phyloP scores from a whole-genome alignment of 1,140 invertebrate species.

The Drosophila cardini region DNA sequence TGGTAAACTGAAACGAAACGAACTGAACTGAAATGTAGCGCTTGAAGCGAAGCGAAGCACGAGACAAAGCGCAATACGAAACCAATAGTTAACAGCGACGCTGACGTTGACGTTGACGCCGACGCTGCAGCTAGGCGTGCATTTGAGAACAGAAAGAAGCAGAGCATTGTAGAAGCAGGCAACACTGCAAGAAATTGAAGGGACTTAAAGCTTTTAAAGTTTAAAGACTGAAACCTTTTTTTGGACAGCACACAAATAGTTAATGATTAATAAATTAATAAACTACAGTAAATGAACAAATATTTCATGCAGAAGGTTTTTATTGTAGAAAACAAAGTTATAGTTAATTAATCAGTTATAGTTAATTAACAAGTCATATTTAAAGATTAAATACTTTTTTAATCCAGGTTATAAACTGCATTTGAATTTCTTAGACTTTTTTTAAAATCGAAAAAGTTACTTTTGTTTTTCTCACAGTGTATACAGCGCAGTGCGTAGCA shows the following conservation, averaged over 20 bases:
- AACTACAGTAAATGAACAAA: no score
- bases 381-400: not conserved
- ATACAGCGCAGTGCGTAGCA: conserved; percentile 24
- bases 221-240: no score
- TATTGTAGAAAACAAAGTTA: no score
- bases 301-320: no score
- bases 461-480: not conserved
- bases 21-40: conserved; percentile 19
- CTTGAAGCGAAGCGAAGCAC: conserved; percentile 44
- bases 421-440: not conserved
- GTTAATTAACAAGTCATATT: no score
- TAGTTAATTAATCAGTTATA: no score
- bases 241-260: not conserved
- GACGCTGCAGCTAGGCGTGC: conserved; percentile 20
- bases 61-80: conserved; percentile 59
- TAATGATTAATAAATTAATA: no score
- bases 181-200: not conserved
- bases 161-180: not conserved
- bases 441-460: not conserved
- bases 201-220: no score
- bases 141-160: conserved; percentile 18
- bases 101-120: conserved; percentile 38
- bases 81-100: conserved; percentile 50
- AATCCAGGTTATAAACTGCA: not conserved
- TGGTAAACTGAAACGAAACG: conserved; percentile 40